A percentile compares a stretch with the other conserved stretches of the same genome.
These are phyloP conservation scores for Gymnorhina tibicen DNA, from an alignment of 2,113 vertebrate genomes.

Conservation along the genomic window DNA sequence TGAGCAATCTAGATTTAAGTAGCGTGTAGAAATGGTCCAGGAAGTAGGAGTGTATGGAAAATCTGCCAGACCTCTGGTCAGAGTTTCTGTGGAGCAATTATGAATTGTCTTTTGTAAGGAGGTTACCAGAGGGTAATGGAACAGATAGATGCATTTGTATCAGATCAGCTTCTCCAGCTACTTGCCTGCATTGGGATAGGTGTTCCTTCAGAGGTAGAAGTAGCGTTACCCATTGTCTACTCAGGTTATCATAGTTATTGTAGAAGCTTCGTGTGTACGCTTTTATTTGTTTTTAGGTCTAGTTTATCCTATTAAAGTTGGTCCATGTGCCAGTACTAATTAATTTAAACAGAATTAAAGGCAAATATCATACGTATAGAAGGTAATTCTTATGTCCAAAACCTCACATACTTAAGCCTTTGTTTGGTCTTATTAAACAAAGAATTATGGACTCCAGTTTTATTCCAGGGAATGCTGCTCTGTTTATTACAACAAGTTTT, in stretches of 20 bases:
- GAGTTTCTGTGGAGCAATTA: neutral
- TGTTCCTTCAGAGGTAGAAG: neutral
- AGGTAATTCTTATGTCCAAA: neutral
- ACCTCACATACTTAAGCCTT: neutral
- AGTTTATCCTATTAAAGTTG: neutral
- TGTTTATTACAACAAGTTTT: neutral
- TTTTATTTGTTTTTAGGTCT: neutral
- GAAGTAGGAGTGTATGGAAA: neutral
- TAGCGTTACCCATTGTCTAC: neutral
- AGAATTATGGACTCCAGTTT: neutral
- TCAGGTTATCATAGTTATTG: neutral
- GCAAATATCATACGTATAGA: neutral
- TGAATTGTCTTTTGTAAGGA: neutral
- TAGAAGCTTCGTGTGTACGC: neutral
- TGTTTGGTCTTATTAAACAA: neutral
- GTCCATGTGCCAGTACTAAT: neutral
- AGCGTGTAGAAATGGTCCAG: neutral
- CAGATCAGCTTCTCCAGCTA: neutral
- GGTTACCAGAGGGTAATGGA: neutral
- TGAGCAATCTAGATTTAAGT: neutral
- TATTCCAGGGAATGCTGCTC: neutral
- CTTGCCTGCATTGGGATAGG: neutral
- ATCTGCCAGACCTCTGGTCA: neutral
- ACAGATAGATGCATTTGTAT: neutral
- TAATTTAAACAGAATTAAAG: neutral